phyloP scores from a whole-genome alignment of 1,140 invertebrate genomes.

The Trichonephila clavata region DNA sequence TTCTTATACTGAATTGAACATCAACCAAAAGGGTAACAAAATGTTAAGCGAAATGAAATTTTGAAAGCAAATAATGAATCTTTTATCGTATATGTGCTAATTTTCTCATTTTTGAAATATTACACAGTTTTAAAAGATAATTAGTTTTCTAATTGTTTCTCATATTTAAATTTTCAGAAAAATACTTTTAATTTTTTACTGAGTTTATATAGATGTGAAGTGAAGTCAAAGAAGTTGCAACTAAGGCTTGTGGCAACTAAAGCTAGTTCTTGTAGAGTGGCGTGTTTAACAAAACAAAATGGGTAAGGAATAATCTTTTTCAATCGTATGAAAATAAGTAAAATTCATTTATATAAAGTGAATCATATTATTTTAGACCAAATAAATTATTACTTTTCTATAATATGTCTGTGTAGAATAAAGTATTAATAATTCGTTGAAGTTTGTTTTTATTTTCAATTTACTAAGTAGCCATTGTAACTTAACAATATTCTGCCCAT shows the following conservation, averaged over 20 bases:
- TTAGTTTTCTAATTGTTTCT: no score
- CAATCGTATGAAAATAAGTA: background rate
- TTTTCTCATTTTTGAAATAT: no score
- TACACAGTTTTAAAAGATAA: no score
- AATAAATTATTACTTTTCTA: background rate
- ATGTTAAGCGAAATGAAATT: no score
- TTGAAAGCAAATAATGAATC: no score
- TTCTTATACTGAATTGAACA: no score
- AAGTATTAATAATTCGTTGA: background rate
- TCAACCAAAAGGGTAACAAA: no score
- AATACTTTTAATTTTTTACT: no score
- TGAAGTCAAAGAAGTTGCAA: background rate
- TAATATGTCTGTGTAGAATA: background rate
- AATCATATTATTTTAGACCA: no score
- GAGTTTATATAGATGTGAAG: background rate
- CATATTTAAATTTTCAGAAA: no score
- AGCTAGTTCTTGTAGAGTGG: background rate
- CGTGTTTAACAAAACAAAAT: background rate
- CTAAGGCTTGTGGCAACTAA: background rate
- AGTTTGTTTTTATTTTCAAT: background rate
- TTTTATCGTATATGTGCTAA: no score
- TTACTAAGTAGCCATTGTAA: background rate
- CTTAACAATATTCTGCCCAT: background rate
- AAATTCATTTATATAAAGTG: background rate
- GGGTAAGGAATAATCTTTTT: conserved; percentile 41